Evolutionary conservation across 2,797 vertebrate genomes (phyloP).

Genomic region (Pseudochromis fuscus): DNA sequence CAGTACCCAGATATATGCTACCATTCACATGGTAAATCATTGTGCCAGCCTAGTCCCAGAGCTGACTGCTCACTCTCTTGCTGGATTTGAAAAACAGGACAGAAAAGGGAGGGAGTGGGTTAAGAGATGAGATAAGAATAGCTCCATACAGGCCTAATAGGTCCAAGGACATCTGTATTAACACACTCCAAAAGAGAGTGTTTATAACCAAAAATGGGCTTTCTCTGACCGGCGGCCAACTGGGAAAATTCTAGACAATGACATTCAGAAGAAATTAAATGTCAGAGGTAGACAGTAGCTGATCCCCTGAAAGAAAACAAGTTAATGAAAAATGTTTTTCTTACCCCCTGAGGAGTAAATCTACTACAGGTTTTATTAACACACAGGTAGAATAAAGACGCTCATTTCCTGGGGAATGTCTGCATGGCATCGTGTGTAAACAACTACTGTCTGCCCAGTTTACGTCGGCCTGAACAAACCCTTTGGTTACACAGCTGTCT

Average conservation of each 20-base stretch:
- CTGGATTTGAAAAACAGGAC: slow-evolving; percentile 16
- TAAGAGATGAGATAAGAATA: slow-evolving; percentile 63
- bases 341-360: slow-evolving; percentile 11
- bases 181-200: slow-evolving; percentile 53
- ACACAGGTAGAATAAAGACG: slow-evolving; percentile 32
- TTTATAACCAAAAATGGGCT: slow-evolving; percentile 67
- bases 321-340: slow-evolving; percentile 30
- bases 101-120: slow-evolving; percentile 17
- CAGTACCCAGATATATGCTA: not conserved
- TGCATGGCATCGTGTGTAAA: not conserved
- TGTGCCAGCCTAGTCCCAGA: not conserved
- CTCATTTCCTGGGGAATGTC: slow-evolving; percentile 67
- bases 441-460: slow-evolving; percentile 7
- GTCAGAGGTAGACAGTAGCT: slow-evolving; percentile 5
- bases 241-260: slow-evolving; percentile 37
- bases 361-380: slow-evolving; percentile 39
- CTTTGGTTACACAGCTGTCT: slow-evolving; percentile 27
- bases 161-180: slow-evolving; percentile 49
- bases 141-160: slow-evolving; percentile 26
- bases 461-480: slow-evolving; percentile 44
- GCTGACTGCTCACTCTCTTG: slow-evolving; percentile 6
- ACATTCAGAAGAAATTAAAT: slow-evolving; percentile 48
- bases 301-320: slow-evolving; percentile 20
- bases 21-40: not conserved
- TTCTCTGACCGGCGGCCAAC: slow-evolving; percentile 14